phyloP scores from a whole-genome alignment of 2,888 invertebrate species.

The Drosophila infuscata region DNA sequence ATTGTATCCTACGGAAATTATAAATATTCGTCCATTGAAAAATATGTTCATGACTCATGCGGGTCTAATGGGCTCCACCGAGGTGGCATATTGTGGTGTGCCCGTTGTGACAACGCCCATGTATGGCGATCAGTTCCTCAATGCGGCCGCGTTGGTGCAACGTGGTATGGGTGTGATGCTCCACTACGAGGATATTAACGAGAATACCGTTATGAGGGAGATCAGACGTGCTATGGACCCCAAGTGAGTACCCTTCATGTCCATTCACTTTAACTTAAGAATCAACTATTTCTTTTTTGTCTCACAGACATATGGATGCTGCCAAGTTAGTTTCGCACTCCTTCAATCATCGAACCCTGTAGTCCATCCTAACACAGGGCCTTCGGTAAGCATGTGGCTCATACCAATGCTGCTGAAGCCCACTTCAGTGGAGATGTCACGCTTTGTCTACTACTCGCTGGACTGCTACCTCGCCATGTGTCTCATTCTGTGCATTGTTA shows the following conservation, averaged over 20 bases:
- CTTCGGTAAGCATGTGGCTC: constrained; percentile 88
- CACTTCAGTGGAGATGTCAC: constrained; percentile 81
- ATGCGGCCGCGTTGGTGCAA: constrained; percentile 86
- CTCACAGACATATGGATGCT: constrained; percentile 75
- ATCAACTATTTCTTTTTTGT: neutral
- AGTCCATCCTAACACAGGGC: constrained; percentile 87
- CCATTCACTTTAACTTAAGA: neutral
- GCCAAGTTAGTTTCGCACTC: constrained; percentile 86
- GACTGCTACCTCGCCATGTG: constrained; percentile 79
- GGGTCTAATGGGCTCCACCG: constrained; percentile 90
- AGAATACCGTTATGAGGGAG: constrained; percentile 85
- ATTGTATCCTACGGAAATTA: neutral
- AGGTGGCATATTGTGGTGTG: constrained; percentile 88
- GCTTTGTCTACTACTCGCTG: constrained; percentile 82
- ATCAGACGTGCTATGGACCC: constrained; percentile 85
- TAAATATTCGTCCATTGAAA: neutral
- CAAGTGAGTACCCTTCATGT: constrained; percentile 83
- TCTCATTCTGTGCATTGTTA: constrained; percentile 47
- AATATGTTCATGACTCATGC: constrained; percentile 90
- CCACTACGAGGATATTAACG: constrained; percentile 86
- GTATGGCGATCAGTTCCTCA: constrained; percentile 89
- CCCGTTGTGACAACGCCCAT: constrained; percentile 89
- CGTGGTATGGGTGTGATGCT: constrained; percentile 87
- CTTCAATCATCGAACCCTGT: constrained; percentile 86
- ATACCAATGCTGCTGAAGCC: constrained; percentile 86